phyloP scores from a whole-genome alignment of 1,140 invertebrate genomes.

The Maniola jurtina region DNA sequence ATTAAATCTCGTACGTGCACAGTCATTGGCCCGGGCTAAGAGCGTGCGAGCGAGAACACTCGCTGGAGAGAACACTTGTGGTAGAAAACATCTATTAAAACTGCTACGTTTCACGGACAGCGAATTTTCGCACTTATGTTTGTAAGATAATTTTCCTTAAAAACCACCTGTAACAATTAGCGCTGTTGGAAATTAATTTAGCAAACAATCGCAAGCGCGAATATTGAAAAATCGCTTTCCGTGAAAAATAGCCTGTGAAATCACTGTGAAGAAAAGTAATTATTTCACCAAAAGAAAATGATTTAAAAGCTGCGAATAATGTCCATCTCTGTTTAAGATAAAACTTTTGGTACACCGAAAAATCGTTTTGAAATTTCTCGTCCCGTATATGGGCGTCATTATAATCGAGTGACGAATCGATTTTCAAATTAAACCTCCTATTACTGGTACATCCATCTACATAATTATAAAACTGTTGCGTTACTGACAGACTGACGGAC shows the following conservation, averaged over 20 bases:
- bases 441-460: neutral
- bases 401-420: constrained; percentile 32
- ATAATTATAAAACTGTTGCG: neutral
- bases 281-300: neutral
- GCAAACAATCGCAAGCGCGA: too few species aligned
- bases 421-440: constrained; percentile 15
- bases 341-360: neutral
- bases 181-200: neutral
- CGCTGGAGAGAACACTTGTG: too few species aligned
- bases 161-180: too few species aligned
- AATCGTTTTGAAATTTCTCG: constrained; percentile 9
- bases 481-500: too few species aligned
- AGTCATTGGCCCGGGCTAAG: too few species aligned
- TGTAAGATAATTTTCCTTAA: too few species aligned
- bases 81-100: too few species aligned
- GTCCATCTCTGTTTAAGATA: neutral
- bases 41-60: too few species aligned
- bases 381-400: constrained; percentile 48
- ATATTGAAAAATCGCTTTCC: neutral
- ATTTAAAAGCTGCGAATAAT: too few species aligned
- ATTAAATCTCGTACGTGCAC: too few species aligned
- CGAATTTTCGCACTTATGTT: too few species aligned
- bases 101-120: too few species aligned
- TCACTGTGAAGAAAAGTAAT: neutral
- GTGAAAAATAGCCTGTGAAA: neutral